phyloP scores from a whole-genome alignment of 2,797 vertebrate species.

The Aulostomus chinensis region DNA sequence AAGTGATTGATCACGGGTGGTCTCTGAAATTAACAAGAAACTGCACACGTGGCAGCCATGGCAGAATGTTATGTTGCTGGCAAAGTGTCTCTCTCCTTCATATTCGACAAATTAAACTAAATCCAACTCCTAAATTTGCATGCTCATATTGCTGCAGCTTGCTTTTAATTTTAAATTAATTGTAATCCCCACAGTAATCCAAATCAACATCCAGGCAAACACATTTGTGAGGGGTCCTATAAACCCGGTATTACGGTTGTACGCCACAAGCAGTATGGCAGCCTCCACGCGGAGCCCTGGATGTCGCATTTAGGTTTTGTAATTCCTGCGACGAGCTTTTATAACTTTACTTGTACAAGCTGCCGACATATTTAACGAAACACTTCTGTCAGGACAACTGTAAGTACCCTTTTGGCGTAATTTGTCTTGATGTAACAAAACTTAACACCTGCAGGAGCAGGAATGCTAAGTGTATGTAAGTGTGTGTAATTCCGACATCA shows the following conservation, averaged over 20 bases:
- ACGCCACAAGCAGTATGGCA: conserved; percentile 62
- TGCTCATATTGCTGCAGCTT: neutral
- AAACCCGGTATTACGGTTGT: conserved; percentile 52
- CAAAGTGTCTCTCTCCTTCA: too few relatives aligned
- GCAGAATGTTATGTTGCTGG: conserved; percentile 2
- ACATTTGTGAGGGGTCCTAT: conserved; percentile 37
- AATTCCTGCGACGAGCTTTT: neutral
- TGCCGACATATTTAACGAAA: neutral
- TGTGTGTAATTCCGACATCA: too few relatives aligned
- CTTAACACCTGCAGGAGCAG: too few relatives aligned
- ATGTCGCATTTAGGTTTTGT: conserved; percentile 11
- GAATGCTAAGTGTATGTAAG: too few relatives aligned
- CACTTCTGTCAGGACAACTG: neutral
- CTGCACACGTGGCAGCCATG: conserved; percentile 65
- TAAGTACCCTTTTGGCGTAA: too few relatives aligned
- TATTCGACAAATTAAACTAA: too few relatives aligned
- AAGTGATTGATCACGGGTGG: neutral
- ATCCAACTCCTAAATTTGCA: too few relatives aligned
- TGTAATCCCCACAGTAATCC: too few relatives aligned
- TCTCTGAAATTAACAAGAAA: neutral
- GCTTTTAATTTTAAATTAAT: neutral
- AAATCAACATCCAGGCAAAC: neutral
- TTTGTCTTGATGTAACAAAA: too few relatives aligned
- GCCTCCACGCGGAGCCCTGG: conserved; percentile 36
- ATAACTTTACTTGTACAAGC: neutral